These are phyloP conservation scores for Paelopatides confundens DNA, from an alignment of 53 echinoderm and acorn worm species.

Conservation along the genomic window DNA sequence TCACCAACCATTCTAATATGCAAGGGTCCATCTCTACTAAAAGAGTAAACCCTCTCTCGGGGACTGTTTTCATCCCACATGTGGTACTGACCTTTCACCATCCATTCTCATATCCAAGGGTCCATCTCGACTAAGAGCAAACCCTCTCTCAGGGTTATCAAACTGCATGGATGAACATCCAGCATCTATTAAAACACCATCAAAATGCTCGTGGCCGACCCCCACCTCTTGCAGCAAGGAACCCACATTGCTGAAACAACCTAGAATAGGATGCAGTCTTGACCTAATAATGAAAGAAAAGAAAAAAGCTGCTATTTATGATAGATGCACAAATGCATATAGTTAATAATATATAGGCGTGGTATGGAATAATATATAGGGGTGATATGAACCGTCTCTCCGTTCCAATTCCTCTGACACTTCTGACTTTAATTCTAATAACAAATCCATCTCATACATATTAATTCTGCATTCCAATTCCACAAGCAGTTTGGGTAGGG, in stretches of 20 bases:
- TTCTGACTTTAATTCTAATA: no score
- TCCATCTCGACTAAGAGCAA: conserved; percentile 84
- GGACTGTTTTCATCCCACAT: no score
- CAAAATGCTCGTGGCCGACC: conserved; percentile 57
- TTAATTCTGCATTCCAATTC: no score
- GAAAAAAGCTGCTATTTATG: background rate
- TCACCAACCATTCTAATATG: conserved; percentile 94
- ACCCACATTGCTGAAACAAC: conserved; percentile 79
- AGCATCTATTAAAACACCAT: conserved; percentile 93
- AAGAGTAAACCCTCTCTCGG: no score
- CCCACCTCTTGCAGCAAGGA: conserved; percentile 53
- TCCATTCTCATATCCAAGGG: conserved; percentile 97
- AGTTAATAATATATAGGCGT: no score
- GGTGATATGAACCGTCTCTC: no score
- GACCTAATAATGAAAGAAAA: conserved; percentile 16
- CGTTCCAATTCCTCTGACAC: no score
- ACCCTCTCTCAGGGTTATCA: conserved; percentile 86
- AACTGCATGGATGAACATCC: conserved; percentile 94
- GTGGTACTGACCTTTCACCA: conserved; percentile 71
- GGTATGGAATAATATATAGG: no score
- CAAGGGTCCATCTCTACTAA: no score
- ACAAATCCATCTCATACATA: no score
- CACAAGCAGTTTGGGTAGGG: no score
- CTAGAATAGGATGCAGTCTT: conserved; percentile 75
- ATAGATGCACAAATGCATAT: no score